Percentiles rank a stretch among this genome's conserved stretches.
These are phyloP conservation scores for Marasmarcha lunaedactyla DNA, from an alignment of 2,888 invertebrate species.

Conservation along the genomic window DNA sequence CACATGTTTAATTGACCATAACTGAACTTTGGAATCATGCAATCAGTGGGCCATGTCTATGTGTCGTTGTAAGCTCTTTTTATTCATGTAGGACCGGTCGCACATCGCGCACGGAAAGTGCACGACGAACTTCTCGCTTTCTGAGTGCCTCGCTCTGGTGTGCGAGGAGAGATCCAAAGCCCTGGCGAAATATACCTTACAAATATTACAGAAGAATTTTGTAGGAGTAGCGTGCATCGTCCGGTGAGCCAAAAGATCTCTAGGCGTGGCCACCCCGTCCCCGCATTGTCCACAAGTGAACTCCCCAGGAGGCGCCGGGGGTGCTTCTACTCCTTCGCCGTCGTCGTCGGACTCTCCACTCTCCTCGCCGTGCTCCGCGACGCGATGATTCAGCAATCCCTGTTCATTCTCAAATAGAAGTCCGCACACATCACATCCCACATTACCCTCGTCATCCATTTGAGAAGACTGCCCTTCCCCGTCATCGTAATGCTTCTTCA, in stretches of 20 bases:
- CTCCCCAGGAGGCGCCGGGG: slow-evolving; percentile 47
- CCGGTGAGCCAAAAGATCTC: slow-evolving; percentile 68
- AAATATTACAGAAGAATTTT: slow-evolving; percentile 70
- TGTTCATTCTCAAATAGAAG: slow-evolving; percentile 69
- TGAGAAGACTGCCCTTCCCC: slow-evolving; percentile 41
- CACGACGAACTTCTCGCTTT: slow-evolving; percentile 49
- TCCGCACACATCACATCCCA: slow-evolving; percentile 72
- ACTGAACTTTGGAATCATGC: neutral
- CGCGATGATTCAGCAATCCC: slow-evolving; percentile 69
- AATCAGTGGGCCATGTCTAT: slow-evolving; percentile 66
- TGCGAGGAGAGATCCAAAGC: slow-evolving; percentile 56
- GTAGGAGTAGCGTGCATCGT: slow-evolving; percentile 63
- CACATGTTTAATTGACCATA: neutral
- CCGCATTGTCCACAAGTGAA: slow-evolving; percentile 68
- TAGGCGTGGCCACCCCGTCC: slow-evolving; percentile 65
- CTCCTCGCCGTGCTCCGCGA: slow-evolving; percentile 67
- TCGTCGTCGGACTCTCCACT: slow-evolving; percentile 51
- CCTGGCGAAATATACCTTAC: slow-evolving; percentile 63
- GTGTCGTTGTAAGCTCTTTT: slow-evolving; percentile 65
- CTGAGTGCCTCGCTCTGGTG: slow-evolving; percentile 58
- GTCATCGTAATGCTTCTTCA: slow-evolving; percentile 69
- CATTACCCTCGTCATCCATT: slow-evolving; percentile 35
- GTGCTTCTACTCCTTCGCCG: slow-evolving; percentile 21
- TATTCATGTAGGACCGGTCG: slow-evolving; percentile 68
- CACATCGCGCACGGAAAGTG: slow-evolving; percentile 72